phyloP scores from a whole-genome alignment of 2,797 vertebrate species.

The Brachymystax lenok region DNA sequence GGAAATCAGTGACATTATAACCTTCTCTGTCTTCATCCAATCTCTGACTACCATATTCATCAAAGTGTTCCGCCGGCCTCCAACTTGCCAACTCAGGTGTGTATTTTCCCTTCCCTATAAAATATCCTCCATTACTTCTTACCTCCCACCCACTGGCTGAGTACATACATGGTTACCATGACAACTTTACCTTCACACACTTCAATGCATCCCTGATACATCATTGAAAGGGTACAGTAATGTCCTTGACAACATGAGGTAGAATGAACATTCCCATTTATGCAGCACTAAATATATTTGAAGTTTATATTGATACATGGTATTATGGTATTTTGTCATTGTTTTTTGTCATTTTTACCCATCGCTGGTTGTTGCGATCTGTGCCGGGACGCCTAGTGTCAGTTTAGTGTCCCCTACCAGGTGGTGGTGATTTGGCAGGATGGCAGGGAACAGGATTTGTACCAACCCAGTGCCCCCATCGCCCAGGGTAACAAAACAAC shows the following conservation, averaged over 20 bases:
- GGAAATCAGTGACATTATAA: background rate
- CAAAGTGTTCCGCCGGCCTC: background rate
- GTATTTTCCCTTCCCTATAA: too few relatives aligned
- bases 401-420: background rate
- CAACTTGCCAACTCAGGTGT: background rate
- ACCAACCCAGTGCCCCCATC: background rate
- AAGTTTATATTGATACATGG: too few relatives aligned
- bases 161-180: background rate
- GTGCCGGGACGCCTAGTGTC: background rate
- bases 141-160: too few relatives aligned
- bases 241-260: background rate
- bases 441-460: background rate
- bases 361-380: background rate
- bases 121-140: too few relatives aligned
- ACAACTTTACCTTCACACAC: background rate
- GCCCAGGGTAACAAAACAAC: background rate
- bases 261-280: too few relatives aligned
- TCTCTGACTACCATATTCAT: background rate
- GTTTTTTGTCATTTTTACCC: too few relatives aligned
- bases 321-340: too few relatives aligned
- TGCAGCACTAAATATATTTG: too few relatives aligned
- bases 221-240: background rate
- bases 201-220: background rate
- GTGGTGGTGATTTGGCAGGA: conserved; percentile 1
- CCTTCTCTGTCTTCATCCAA: background rate